These are phyloP conservation scores for Silvanus unidentatus DNA, from an alignment of 2,888 invertebrate genomes.

Conservation along the genomic window DNA sequence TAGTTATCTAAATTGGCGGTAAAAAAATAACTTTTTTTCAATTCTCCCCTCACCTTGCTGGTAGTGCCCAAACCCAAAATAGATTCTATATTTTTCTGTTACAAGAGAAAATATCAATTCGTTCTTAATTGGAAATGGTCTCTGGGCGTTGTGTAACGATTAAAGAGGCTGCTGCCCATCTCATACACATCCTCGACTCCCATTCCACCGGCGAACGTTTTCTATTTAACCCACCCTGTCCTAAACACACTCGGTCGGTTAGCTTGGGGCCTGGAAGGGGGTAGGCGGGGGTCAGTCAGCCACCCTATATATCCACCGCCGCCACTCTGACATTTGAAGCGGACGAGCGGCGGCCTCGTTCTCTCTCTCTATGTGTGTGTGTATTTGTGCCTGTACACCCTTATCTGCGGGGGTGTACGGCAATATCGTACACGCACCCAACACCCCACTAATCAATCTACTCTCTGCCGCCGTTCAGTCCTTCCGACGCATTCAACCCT, in stretches of 20 bases:
- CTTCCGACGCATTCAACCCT: slow-evolving; percentile 5
- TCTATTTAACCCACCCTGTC: slow-evolving; percentile 29
- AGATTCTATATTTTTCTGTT: too few relatives aligned
- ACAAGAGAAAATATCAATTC: too few relatives aligned
- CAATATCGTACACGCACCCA: slow-evolving; percentile 31
- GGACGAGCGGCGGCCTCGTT: slow-evolving; percentile 22
- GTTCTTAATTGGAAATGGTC: too few relatives aligned
- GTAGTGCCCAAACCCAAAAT: too few relatives aligned
- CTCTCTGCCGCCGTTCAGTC: slow-evolving; percentile 27
- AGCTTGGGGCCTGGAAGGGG: slow-evolving; percentile 5
- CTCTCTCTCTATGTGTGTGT: too few relatives aligned
- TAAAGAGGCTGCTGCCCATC: slow-evolving; percentile 2
- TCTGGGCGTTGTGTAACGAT: neutral
- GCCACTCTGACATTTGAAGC: slow-evolving; percentile 29
- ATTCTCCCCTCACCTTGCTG: too few relatives aligned
- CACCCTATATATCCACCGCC: slow-evolving; percentile 19
- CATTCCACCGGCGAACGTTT: slow-evolving; percentile 8
- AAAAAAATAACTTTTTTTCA: too few relatives aligned
- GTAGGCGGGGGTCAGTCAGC: slow-evolving; percentile 7
- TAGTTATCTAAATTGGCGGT: too few relatives aligned
- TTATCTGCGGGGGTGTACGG: slow-evolving; percentile 15
- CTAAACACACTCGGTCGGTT: slow-evolving; percentile 28
- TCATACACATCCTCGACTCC: neutral
- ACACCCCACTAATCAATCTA: slow-evolving; percentile 45
- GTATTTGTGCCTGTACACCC: slow-evolving; percentile 9